Conservation (phyloP, 2,888 invertebrate genomes). For the Ptilodon capucinus region DNA sequence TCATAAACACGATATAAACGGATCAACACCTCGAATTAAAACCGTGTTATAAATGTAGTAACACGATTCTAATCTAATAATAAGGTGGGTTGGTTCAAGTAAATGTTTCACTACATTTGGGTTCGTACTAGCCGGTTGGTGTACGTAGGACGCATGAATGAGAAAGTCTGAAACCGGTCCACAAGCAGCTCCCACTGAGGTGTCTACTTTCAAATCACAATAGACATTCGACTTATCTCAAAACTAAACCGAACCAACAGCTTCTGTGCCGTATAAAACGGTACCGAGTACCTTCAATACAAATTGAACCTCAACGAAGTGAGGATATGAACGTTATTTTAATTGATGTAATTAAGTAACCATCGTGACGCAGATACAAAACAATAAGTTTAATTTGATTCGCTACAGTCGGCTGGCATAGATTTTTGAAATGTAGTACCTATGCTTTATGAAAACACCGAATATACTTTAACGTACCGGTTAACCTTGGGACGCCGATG, state of each 20-base stretch:
- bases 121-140: slow-evolving; percentile 42
- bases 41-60: slow-evolving; percentile 17
- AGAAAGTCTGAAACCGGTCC: slow-evolving; percentile 79
- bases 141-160: slow-evolving; percentile 71
- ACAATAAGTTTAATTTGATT: slow-evolving; percentile 3
- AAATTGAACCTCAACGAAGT: slow-evolving; percentile 15
- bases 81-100: slow-evolving; percentile 37
- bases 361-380: slow-evolving; percentile 4
- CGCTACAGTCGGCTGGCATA: neutral
- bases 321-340: slow-evolving; percentile 10
- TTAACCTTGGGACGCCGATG: slow-evolving; percentile 46
- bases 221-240: slow-evolving; percentile 63
- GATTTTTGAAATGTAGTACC: slow-evolving; percentile 10
- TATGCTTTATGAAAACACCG: slow-evolving; percentile 12
- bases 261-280: slow-evolving; percentile 48
- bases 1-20: neutral
- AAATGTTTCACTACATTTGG: slow-evolving; percentile 47
- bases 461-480: slow-evolving; percentile 30
- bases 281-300: slow-evolving; percentile 17
- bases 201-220: slow-evolving; percentile 81
- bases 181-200: slow-evolving; percentile 56
- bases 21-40: slow-evolving; percentile 1
- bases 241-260: slow-evolving; percentile 43
- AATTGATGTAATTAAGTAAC: slow-evolving; percentile 10
- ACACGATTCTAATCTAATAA: slow-evolving; percentile 44